Base-by-base conservation (phyloP, 2,797 vertebrate genomes). In the Microctenopoma steveboyesi region DNA sequence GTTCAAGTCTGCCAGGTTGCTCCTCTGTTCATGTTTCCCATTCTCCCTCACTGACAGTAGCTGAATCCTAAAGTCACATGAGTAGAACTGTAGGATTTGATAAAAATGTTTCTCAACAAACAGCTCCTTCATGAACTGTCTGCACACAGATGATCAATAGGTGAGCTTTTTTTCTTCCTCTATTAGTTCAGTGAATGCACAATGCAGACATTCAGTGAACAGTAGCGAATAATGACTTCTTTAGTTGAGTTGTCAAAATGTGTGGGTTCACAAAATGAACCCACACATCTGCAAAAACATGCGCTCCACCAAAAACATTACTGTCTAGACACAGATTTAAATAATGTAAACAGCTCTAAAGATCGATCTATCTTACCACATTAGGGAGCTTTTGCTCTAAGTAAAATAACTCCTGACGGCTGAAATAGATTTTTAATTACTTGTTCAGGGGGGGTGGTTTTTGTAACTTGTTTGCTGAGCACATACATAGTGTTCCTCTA, bases 41-140 rank as follows among this genome's bases (percentile, higher is more conserved):
- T 37, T 18, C 42, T 37, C 37, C 22, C 39, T 28, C 28, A 46
- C 49, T 55, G 30, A 52, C 12, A 13, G 48, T 22, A 66, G 64
- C 59, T 48, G 48, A 70, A 64, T 37, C 12, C 64, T 72, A 42
- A 65, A 18, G n/a, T 37, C 50, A 49, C 56, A 37, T 10, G 47
- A 45, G 49, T 30, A 54, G 30, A 66, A 47, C 68, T 47, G 0
- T 25, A 18, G 16, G 53, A 40, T 35, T 49, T 45, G 7, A 10
- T 4, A 0, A 10, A 50, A 27, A 39, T 30, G 9, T 51, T 59
- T 69, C 37, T 62, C n/a, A 35, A 58, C 30, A 43, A 37, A 53
- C 33, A 53, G 14, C 25, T 8, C 12, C 25, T 30, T 61, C 58
- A 28, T n/a, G 18, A 56, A 13, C 52, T 15, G 7, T 15, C 48